Conservation (phyloP, 1,140 invertebrate species). For the Papilio glaucus region DNA sequence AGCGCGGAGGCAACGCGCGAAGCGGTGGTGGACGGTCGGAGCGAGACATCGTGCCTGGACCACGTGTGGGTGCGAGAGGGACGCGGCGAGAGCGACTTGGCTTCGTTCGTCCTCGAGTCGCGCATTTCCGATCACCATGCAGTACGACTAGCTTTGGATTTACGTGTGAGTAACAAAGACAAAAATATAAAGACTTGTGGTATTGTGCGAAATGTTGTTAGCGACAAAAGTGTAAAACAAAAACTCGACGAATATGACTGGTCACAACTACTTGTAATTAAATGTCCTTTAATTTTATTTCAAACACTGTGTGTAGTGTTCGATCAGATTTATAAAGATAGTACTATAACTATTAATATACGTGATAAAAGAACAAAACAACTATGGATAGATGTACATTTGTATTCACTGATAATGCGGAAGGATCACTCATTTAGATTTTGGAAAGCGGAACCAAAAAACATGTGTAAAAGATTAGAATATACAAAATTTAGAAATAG, state of each 20-base stretch:
- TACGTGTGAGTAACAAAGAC: slow-evolving; percentile 5
- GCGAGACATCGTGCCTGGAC: too few relatives aligned
- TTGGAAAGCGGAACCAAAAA: too few relatives aligned
- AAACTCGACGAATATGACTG: slow-evolving; percentile 40
- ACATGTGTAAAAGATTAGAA: too few relatives aligned
- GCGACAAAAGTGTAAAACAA: slow-evolving; percentile 36
- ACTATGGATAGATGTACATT: slow-evolving; percentile 41
- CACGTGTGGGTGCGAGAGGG: too few relatives aligned
- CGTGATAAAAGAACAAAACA: slow-evolving; percentile 40
- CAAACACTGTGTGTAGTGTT: slow-evolving; percentile 37
- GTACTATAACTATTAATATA: slow-evolving; percentile 21
- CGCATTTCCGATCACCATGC: slow-evolving; percentile 43
- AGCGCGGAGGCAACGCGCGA: too few relatives aligned
- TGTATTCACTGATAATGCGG: slow-evolving; percentile 38
- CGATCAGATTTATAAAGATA: slow-evolving; percentile 41
- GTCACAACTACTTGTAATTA: slow-evolving; percentile 34
- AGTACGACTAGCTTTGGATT: slow-evolving; percentile 33
- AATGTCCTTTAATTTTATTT: slow-evolving; percentile 43
- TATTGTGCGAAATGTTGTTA: slow-evolving; percentile 27
- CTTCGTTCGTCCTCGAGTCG: slow-evolving; percentile 36
- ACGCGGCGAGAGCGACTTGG: slow-evolving; percentile 43
- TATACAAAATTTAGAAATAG: slow-evolving; percentile 50
- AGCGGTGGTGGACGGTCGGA: too few relatives aligned
- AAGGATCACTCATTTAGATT: slow-evolving; percentile 44
- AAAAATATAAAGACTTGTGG: too few relatives aligned